phyloP scores from a whole-genome alignment of 2,888 invertebrate genomes.

The Apodemia duryi region DNA sequence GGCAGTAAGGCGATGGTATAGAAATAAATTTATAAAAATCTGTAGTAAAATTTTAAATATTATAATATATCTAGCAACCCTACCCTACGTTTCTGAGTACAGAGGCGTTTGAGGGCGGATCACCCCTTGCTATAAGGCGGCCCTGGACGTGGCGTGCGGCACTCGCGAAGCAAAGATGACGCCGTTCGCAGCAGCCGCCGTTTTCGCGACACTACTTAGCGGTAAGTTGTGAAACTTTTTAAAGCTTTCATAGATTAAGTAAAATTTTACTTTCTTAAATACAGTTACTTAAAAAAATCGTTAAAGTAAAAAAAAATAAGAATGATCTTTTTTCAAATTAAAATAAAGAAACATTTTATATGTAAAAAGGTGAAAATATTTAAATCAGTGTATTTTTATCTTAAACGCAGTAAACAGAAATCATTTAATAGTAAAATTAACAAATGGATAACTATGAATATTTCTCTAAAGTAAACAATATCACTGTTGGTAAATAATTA shows the following conservation, averaged over 20 bases:
- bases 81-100: constrained; percentile 1
- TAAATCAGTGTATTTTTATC: too few relatives aligned
- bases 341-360: too few relatives aligned
- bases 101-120: constrained; percentile 41
- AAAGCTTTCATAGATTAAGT: constrained; percentile 10
- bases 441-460: too few relatives aligned
- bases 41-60: neutral
- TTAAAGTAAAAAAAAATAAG: too few relatives aligned
- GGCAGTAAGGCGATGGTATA: too few relatives aligned
- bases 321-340: too few relatives aligned
- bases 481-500: neutral
- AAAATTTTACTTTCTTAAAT: neutral
- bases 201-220: constrained; percentile 54
- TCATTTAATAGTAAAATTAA: too few relatives aligned
- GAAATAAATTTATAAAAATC: too few relatives aligned
- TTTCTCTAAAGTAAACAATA: too few relatives aligned
- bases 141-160: constrained; percentile 44
- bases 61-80: neutral
- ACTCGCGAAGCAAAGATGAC: constrained; percentile 56
- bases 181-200: constrained; percentile 45
- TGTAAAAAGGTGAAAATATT: too few relatives aligned
- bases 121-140: constrained; percentile 55
- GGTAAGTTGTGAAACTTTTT: constrained; percentile 43
- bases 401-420: too few relatives aligned
- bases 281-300: too few relatives aligned